Conservation (phyloP, 1,140 invertebrate genomes). For the Zaprionus taronus region DNA sequence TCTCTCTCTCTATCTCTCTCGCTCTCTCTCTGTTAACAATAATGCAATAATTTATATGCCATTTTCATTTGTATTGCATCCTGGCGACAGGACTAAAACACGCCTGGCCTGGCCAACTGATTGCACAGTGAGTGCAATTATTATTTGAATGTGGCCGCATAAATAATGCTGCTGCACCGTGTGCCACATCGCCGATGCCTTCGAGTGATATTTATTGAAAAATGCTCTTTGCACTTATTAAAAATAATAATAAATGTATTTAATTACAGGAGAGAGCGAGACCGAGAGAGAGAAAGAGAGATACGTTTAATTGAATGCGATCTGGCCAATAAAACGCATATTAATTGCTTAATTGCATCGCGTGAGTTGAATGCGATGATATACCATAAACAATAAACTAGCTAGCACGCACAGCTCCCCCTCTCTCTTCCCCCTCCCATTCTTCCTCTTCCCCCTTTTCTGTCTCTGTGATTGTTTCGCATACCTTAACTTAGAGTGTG, state of each 20-base stretch:
- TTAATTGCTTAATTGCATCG: constrained; percentile 15
- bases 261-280: constrained; percentile 11
- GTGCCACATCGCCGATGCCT: neutral
- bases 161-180: constrained; percentile 41
- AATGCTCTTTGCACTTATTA: constrained; percentile 55
- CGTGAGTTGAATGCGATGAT: neutral
- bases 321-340: constrained; percentile 10
- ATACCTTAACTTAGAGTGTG: constrained; percentile 45
- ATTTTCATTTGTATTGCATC: constrained; percentile 62
- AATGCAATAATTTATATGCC: constrained; percentile 76
- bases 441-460: neutral
- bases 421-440: neutral
- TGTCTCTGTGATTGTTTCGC: neutral
- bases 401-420: neutral
- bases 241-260: constrained; percentile 41
- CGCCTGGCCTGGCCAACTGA: constrained; percentile 51
- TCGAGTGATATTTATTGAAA: constrained; percentile 62
- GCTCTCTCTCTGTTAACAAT: constrained; percentile 58
- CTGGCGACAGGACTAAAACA: constrained; percentile 62
- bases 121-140: constrained; percentile 48
- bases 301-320: constrained; percentile 31
- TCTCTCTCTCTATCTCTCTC: constrained; percentile 7
- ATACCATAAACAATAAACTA: neutral
- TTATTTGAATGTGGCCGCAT: constrained; percentile 54
- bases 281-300: neutral